Percentiles rank a stretch among this genome's conserved stretches.
These are phyloP conservation scores for Antheraea mylitta DNA, from an alignment of 1,140 invertebrate species.

Conservation along the genomic window DNA sequence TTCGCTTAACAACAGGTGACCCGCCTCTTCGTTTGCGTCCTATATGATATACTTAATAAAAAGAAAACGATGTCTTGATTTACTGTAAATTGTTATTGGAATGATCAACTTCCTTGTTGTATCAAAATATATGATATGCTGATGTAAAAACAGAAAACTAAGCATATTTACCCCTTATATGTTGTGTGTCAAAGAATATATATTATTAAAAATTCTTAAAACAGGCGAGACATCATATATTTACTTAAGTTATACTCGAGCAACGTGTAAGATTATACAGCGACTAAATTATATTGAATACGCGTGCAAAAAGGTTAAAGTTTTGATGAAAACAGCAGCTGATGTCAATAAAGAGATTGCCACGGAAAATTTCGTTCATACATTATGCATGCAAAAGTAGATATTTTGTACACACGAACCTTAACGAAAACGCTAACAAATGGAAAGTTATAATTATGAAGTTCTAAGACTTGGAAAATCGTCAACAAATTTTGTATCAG, in stretches of 20 bases:
- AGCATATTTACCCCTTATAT: too few species aligned
- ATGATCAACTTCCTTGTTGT: too few species aligned
- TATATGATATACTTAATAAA: too few species aligned
- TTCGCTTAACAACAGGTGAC: too few species aligned
- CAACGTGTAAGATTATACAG: neutral
- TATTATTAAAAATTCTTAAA: neutral
- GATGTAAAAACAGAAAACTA: too few species aligned
- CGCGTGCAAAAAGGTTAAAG: conserved; percentile 3
- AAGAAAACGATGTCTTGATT: too few species aligned
- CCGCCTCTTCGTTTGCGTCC: too few species aligned
- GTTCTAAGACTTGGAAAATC: neutral
- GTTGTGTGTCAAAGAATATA: too few species aligned
- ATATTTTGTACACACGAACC: conserved; percentile 10
- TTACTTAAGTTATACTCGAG: neutral
- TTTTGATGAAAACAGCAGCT: conserved; percentile 7
- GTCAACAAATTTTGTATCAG: neutral
- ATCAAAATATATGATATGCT: too few species aligned
- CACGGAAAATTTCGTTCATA: conserved; percentile 6
- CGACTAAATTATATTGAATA: conserved; percentile 2
- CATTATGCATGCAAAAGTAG: conserved; percentile 11
- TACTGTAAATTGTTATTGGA: too few species aligned
- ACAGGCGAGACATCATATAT: neutral
- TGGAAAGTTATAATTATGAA: conserved; percentile 7
- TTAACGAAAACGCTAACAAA: conserved; percentile 6
- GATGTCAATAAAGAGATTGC: conserved; percentile 11